Percentiles rank a stretch among this genome's conserved stretches.
These are phyloP conservation scores for Spondyliosoma cantharus DNA, from an alignment of 2,797 vertebrate species.

Conservation along the genomic window DNA sequence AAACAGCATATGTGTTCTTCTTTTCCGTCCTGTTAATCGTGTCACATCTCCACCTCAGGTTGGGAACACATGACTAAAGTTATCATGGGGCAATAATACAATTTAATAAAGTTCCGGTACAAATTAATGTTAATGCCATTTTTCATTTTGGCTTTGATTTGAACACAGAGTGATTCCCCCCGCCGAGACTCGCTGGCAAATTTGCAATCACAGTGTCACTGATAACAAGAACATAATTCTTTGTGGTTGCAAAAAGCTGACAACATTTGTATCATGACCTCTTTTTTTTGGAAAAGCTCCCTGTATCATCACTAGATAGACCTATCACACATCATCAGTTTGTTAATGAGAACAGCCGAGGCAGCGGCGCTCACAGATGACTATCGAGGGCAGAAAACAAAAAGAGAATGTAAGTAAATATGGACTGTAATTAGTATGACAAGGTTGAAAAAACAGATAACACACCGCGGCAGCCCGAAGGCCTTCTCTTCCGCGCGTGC, in stretches of 20 bases:
- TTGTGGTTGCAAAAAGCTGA: conserved; percentile 74
- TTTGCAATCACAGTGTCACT: conserved; percentile 68
- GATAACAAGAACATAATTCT: conserved; percentile 77
- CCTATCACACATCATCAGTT: conserved; percentile 81
- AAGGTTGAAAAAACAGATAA: conserved; percentile 85
- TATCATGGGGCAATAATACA: conserved; percentile 27
- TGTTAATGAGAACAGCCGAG: conserved; percentile 82
- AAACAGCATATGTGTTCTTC: background rate
- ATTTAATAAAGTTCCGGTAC: conserved; percentile 48
- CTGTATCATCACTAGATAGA: conserved; percentile 75
- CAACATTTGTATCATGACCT: conserved; percentile 80
- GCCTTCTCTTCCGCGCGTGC: conserved; percentile 56
- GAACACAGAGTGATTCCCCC: conserved; percentile 41
- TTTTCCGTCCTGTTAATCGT: conserved; percentile 6
- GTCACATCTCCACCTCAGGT: background rate
- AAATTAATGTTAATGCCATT: conserved; percentile 27
- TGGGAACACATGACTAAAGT: conserved; percentile 5
- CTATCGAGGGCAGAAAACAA: conserved; percentile 84
- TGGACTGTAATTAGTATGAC: conserved; percentile 86
- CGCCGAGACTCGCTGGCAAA: conserved; percentile 56
- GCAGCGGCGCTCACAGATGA: conserved; percentile 80
- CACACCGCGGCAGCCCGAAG: conserved; percentile 74
- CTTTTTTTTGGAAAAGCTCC: conserved; percentile 75
- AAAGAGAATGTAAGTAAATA: conserved; percentile 86
- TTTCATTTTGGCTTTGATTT: conserved; percentile 47